These are phyloP conservation scores for Exaiptasia diaphana DNA, from an alignment of 64 coral and sea anemone genomes.

Conservation along the genomic window DNA sequence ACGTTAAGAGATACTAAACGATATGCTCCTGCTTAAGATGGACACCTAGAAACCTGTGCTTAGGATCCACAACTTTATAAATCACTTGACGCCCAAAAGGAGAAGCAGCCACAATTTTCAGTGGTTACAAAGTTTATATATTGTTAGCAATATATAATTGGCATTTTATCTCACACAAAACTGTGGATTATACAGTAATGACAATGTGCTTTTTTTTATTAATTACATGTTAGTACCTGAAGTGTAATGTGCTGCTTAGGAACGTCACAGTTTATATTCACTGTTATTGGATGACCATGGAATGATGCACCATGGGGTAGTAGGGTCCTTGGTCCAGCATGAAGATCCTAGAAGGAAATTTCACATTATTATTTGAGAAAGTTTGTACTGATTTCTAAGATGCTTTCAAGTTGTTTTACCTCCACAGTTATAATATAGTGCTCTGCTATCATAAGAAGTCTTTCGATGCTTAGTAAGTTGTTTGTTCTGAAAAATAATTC, in stretches of 20 bases:
- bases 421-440: conserved; percentile 89
- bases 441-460: conserved; percentile 70
- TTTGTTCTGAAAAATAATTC: conserved; percentile 55
- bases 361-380: not conserved
- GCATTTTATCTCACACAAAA: too few relatives aligned
- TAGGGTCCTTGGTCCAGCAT: conserved; percentile 78
- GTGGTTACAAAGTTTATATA: too few relatives aligned
- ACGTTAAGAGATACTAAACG: too few relatives aligned
- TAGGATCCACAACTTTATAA: too few relatives aligned
- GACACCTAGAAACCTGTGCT: too few relatives aligned
- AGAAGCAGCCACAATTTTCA: too few relatives aligned
- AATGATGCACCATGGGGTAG: conserved; percentile 88
- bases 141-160: too few relatives aligned
- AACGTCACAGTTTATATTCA: conserved; percentile 74
- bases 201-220: not conserved
- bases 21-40: too few relatives aligned
- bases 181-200: too few relatives aligned
- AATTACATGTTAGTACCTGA: conserved; percentile 24
- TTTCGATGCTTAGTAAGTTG: conserved; percentile 74
- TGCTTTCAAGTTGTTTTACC: conserved; percentile 36
- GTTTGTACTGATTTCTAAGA: not conserved
- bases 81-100: too few relatives aligned
- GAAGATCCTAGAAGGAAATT: conserved; percentile 70
- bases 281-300: conserved; percentile 77
- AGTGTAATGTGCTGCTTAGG: conserved; percentile 65